Base-by-base conservation (phyloP, 92 coral and sea anemone genomes). In the Palythoa grandis region DNA sequence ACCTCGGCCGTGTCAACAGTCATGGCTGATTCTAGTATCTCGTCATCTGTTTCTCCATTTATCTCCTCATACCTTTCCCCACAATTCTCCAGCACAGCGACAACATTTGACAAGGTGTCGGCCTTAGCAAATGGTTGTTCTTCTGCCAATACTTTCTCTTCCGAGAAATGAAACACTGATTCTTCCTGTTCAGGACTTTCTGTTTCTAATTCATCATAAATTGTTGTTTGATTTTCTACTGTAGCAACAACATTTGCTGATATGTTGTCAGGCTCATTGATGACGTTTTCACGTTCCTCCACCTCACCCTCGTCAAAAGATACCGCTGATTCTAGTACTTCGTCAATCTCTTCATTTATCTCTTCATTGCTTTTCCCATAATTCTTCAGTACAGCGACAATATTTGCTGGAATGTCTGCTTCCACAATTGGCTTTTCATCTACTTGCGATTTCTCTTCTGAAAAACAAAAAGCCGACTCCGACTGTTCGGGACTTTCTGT, bases 131-230 rank as follows among this genome's bases (percentile, higher is more conserved):
- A 47, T 11, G 19, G 29, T 17, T 54, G 48, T 71, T 87, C 82
- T 63, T 88, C 87, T 29, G 37, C 83, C 65, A 73, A 73, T 72
- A 37, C 24, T 40, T 78, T 58, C 72, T 78, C 84, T 66, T 78
- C 72, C 50, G 84, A 58, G 1, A 56, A 37, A 38, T 72, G 16
- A 15, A 78, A 3, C 56, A 20, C 84, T 7, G 72, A 57, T 57
- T 89, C 92, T 3, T 1, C 77, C 16, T 85, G 83, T 74, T 86
- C 84, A 25, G 63, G 74, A 57, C 83, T 89, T 67, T 67, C 72
- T n/a, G 38, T 25, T n/a, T 67, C 63, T 11, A 74, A 20, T 25
- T 50, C 17, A 13, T 74, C 79, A 50, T 12, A 74, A 48, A 74
- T 6, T 7, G n/a, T 74, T 10, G 37, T 74, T 56, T 60, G 79